Conservation (phyloP, 23 tunicate species). For the Halocynthia roretzi region DNA sequence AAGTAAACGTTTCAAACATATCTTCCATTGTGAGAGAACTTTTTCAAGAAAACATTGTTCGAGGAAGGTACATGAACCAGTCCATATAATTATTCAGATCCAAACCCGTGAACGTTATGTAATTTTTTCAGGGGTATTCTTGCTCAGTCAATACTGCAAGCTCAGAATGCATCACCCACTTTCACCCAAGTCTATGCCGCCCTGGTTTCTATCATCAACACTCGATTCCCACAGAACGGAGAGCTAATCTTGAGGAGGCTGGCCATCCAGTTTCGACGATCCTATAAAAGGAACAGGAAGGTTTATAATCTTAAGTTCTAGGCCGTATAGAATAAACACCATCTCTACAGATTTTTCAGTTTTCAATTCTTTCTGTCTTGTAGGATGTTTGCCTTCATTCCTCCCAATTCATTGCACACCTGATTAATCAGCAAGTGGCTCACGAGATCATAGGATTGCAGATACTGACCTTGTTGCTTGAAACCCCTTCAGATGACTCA, state of each 20-base stretch:
- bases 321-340: not conserved
- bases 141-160: conserved; percentile 62
- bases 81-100: not conserved
- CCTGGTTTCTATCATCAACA: conserved; percentile 79
- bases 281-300: conserved; percentile 79
- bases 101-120: not conserved
- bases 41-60: conserved; percentile 87
- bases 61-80: conserved; percentile 69
- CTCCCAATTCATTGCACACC: conserved; percentile 87
- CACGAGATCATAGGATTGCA: conserved; percentile 93
- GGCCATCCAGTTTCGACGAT: conserved; percentile 75
- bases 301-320: conserved; percentile 10
- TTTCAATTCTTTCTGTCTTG: not conserved
- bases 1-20: conserved; percentile 92
- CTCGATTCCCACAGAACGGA: conserved; percentile 92
- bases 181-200: conserved; percentile 96
- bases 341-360: not conserved
- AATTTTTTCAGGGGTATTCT: conserved; percentile 65
- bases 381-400: conserved; percentile 90
- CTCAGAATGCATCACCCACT: conserved; percentile 97
- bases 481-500: conserved; percentile 95
- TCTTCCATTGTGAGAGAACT: conserved; percentile 71
- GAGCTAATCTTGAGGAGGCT: conserved; percentile 86
- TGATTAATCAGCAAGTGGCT: conserved; percentile 92
- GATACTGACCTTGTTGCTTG: conserved; percentile 74